These are phyloP conservation scores for Anarrhichthys ocellatus DNA, from an alignment of 2,113 vertebrate species.

Conservation along the genomic window DNA sequence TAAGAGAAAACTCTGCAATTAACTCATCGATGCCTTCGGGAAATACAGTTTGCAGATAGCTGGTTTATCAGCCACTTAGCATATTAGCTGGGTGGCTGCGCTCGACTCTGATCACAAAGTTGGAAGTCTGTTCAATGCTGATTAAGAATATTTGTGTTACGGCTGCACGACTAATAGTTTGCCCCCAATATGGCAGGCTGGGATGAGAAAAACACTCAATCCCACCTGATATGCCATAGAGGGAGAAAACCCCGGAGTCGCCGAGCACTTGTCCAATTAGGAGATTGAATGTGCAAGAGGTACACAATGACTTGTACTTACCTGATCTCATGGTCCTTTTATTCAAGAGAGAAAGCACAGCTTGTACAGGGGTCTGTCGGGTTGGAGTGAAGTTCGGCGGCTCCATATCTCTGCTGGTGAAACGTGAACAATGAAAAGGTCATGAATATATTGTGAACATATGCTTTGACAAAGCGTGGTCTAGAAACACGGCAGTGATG, in stretches of 20 bases:
- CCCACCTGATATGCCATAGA: not conserved
- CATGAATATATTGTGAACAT: conserved; percentile 26
- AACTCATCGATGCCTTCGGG: conserved; percentile 46
- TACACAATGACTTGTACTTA: not conserved
- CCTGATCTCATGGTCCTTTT: not conserved
- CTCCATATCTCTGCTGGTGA: conserved; percentile 18
- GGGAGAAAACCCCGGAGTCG: not conserved
- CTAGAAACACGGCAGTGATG: not conserved
- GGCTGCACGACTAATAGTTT: conserved; percentile 24
- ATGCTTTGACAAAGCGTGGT: not conserved
- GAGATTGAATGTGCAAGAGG: not conserved
- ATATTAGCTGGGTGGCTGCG: conserved; percentile 36
- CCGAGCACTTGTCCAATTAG: not conserved
- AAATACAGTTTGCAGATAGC: conserved; percentile 44
- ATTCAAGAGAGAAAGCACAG: not conserved
- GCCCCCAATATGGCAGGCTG: conserved; percentile 9
- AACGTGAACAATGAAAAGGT: conserved; percentile 23
- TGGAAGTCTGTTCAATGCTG: conserved; percentile 39
- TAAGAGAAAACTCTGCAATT: conserved; percentile 41
- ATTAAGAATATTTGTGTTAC: conserved; percentile 47
- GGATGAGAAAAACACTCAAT: not conserved
- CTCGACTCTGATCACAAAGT: conserved; percentile 10
- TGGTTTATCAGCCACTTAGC: conserved; percentile 36
- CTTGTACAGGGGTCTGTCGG: not conserved
- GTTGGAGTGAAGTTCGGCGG: not conserved